Evolutionary conservation across 2,797 vertebrate species (phyloP).

Genomic region (Hemitrygon akajei): DNA sequence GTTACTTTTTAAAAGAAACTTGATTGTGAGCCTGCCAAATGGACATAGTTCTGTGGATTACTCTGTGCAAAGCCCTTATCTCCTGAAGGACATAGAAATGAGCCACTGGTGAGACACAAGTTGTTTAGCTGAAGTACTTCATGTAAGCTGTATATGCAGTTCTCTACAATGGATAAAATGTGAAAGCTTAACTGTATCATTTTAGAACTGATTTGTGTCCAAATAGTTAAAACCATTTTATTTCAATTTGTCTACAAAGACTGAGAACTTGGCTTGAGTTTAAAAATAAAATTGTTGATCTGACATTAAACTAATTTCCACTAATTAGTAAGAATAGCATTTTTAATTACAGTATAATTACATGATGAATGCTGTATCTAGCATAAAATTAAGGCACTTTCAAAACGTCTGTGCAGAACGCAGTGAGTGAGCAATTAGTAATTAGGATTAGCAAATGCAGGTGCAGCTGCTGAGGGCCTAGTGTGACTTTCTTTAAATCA

Average conservation of each 20-base stretch:
- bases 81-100: background rate
- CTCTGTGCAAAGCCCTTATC: background rate
- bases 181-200: background rate
- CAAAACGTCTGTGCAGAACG: slow-evolving; percentile 15
- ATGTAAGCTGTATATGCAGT: background rate
- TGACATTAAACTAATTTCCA: slow-evolving; percentile 23
- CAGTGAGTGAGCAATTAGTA: slow-evolving; percentile 23
- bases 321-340: slow-evolving; percentile 14
- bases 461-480: slow-evolving; percentile 18
- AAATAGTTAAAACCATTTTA: background rate
- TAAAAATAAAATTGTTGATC: slow-evolving; percentile 28
- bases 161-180: background rate
- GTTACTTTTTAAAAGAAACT: background rate
- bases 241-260: background rate
- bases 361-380: slow-evolving; percentile 13
- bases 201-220: background rate
- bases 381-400: slow-evolving; percentile 15
- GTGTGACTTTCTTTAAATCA: background rate
- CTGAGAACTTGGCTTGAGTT: slow-evolving; percentile 21
- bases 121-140: background rate
- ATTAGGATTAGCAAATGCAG: slow-evolving; percentile 22
- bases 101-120: too few relatives aligned
- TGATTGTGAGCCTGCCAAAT: too few relatives aligned
- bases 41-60: background rate
- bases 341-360: slow-evolving; percentile 36